These are phyloP conservation scores for Buceros bicornis DNA, from an alignment of 2,797 vertebrate species.

Conservation along the genomic window DNA sequence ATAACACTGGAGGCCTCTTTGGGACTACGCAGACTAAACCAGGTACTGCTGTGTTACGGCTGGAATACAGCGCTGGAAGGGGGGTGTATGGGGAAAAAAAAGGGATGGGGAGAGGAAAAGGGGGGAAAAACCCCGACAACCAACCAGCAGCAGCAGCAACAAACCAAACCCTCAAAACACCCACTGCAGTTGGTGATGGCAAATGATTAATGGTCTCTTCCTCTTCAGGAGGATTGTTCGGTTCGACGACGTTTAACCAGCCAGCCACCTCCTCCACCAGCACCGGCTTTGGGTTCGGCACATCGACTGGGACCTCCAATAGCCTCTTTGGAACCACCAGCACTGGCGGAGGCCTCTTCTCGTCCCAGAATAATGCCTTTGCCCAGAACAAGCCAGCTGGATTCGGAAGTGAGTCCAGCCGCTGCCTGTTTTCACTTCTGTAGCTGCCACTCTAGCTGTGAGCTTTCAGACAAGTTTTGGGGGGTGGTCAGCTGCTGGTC, in stretches of 20 bases:
- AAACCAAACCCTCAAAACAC: not conserved
- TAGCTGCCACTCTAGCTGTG: accelerated
- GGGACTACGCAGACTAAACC: conserved; percentile 91
- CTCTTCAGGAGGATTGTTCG: conserved; percentile 90
- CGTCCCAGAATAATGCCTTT: conserved; percentile 93
- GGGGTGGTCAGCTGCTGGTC: not conserved
- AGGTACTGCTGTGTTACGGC: conserved; percentile 75
- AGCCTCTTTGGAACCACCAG: conserved; percentile 91
- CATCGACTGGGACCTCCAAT: conserved; percentile 87
- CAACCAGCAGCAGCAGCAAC: accelerated
- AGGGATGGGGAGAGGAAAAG: accelerated
- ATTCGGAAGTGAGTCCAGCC: conserved; percentile 90
- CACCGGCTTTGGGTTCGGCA: conserved; percentile 92
- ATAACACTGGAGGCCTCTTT: conserved; percentile 90
- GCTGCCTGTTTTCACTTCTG: not conserved
- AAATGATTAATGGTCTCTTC: not conserved
- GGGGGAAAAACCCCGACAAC: too few species aligned
- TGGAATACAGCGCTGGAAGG: accelerated
- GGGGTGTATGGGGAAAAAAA: accelerated
- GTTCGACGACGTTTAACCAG: conserved; percentile 91
- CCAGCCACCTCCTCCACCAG: conserved; percentile 92
- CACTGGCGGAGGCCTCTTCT: conserved; percentile 89
- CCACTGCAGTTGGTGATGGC: too few species aligned
- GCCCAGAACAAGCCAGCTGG: conserved; percentile 89
- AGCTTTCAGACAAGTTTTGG: not conserved